A percentile compares a stretch with the other conserved stretches of the same genome.
Evolutionary conservation across 1,140 invertebrate species (phyloP).

Genomic region (Drosophila obscura): DNA sequence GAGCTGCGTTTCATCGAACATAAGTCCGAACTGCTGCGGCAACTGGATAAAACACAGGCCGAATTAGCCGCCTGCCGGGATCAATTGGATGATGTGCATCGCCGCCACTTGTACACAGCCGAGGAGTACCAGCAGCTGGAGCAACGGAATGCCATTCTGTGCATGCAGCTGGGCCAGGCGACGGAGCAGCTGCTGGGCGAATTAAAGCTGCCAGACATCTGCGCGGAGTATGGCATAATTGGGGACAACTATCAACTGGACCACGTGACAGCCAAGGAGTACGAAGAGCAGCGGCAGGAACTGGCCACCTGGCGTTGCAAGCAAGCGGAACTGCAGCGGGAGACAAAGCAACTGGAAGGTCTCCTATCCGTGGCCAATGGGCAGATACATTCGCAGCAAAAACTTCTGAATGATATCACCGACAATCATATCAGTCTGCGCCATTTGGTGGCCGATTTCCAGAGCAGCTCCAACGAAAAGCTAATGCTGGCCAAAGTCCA

Average conservation of each 20-base stretch:
- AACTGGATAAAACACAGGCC: conserved; percentile 27
- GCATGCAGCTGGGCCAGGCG: conserved; percentile 63
- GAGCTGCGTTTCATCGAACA: conserved; percentile 63
- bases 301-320: conserved; percentile 49
- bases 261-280: conserved; percentile 68
- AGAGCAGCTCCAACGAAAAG: conserved; percentile 75
- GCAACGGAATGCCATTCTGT: conserved; percentile 54
- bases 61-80: conserved; percentile 25
- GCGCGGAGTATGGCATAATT: conserved; percentile 74
- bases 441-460: conserved; percentile 81
- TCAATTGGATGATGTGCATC: conserved; percentile 22
- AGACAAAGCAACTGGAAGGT: conserved; percentile 83
- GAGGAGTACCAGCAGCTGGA: conserved; percentile 70
- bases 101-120: conserved; percentile 32
- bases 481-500: conserved; percentile 75
- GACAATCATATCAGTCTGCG: conserved; percentile 81
- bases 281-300: conserved; percentile 54
- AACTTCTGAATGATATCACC: conserved; percentile 75
- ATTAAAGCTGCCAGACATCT: conserved; percentile 52
- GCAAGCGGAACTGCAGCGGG: conserved; percentile 65
- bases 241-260: conserved; percentile 70
- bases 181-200: conserved; percentile 62
- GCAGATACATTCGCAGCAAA: conserved; percentile 80
- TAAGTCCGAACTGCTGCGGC: conserved; percentile 24
- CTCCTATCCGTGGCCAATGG: conserved; percentile 82